These are phyloP conservation scores for Hoplias malabaricus DNA, from an alignment of 2,113 vertebrate species.

Conservation along the genomic window DNA sequence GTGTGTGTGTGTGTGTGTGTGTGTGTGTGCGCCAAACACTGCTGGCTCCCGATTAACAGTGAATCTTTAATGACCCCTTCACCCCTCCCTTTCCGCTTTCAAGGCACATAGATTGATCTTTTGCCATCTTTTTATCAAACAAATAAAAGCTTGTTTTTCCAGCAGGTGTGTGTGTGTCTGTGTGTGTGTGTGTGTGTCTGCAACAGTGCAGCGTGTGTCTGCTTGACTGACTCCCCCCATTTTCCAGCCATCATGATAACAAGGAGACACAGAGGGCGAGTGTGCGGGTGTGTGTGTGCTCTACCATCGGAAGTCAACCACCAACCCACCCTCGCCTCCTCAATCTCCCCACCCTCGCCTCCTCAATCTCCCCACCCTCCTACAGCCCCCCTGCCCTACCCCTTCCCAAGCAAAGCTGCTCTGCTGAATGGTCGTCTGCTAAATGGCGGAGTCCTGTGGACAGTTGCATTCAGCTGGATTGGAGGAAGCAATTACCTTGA, in stretches of 20 bases:
- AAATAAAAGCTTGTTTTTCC: constrained; percentile 65
- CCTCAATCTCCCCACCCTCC: background rate
- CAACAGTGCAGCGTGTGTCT: constrained; percentile 28
- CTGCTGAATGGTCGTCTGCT: constrained; percentile 64
- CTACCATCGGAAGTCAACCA: constrained; percentile 29
- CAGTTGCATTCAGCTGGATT: constrained; percentile 63
- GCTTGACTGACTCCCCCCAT: constrained; percentile 38
- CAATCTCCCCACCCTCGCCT: too few species aligned
- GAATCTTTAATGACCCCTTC: constrained; percentile 60
- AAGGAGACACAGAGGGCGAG: constrained; percentile 39
- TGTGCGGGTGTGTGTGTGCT: constrained; percentile 28
- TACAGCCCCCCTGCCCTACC: background rate
- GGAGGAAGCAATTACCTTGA: constrained; percentile 82
- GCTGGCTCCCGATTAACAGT: constrained; percentile 58
- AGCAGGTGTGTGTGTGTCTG: constrained; percentile 19
- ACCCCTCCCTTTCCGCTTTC: constrained; percentile 26
- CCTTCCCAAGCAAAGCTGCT: constrained; percentile 52
- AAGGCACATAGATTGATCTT: constrained; percentile 66
- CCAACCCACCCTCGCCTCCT: background rate
- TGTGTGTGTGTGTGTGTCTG: constrained; percentile 21
- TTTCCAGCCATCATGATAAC: constrained; percentile 32
- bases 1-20: constrained; percentile 13
- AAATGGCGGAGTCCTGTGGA: constrained; percentile 67
- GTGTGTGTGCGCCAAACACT: constrained; percentile 45
- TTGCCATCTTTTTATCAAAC: constrained; percentile 59